phyloP scores from a whole-genome alignment of 1,140 invertebrate genomes.

The Drosophila biarmipes region DNA sequence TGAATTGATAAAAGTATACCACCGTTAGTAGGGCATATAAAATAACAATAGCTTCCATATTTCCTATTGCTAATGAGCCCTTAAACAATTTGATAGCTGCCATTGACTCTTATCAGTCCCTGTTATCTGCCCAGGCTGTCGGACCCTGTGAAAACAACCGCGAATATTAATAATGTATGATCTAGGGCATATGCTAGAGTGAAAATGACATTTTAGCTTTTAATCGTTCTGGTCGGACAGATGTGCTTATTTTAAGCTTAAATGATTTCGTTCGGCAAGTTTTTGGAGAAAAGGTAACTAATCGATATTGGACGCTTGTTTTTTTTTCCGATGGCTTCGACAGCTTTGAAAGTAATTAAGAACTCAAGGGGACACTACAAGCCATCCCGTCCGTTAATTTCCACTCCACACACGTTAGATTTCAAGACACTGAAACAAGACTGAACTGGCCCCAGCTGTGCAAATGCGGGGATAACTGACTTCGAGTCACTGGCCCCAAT shows the following conservation, averaged over 20 bases:
- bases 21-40: background rate
- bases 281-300: background rate
- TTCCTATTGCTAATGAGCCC: too few relatives aligned
- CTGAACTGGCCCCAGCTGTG: constrained; percentile 53
- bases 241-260: too few relatives aligned
- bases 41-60: too few relatives aligned
- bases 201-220: too few relatives aligned
- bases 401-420: constrained; percentile 16
- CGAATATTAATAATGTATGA: background rate
- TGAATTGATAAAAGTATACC: too few relatives aligned
- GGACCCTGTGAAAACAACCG: too few relatives aligned
- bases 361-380: constrained; percentile 41
- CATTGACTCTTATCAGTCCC: constrained; percentile 36
- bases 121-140: background rate
- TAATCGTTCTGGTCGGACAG: too few relatives aligned
- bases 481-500: constrained; percentile 46
- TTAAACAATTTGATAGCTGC: background rate
- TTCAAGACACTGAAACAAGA: constrained; percentile 51
- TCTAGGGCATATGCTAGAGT: too few relatives aligned
- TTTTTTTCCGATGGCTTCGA: constrained; percentile 6
- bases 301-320: background rate
- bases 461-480: constrained; percentile 56
- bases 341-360: constrained; percentile 46
- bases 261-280: background rate
- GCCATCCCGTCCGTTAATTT: background rate